These are phyloP conservation scores for Doris montereyensis DNA, from an alignment of 2,888 invertebrate species.

Conservation along the genomic window DNA sequence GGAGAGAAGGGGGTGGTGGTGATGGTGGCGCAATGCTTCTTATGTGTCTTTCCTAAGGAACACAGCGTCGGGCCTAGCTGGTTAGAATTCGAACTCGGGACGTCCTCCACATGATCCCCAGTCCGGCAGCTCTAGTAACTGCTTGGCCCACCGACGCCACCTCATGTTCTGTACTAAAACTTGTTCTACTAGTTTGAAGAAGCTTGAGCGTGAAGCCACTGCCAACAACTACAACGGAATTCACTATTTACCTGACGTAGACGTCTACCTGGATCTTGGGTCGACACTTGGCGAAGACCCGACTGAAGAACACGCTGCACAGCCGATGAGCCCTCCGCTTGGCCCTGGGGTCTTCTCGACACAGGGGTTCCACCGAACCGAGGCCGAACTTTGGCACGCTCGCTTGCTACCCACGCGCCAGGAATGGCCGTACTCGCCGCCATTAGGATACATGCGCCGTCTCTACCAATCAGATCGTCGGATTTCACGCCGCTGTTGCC, in stretches of 20 bases:
- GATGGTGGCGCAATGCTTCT: no score
- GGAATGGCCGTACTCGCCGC: constrained; percentile 85
- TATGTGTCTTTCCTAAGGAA: no score
- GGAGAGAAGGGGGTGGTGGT: no score
- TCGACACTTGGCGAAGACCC: constrained; percentile 84
- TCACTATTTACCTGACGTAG: constrained; percentile 80
- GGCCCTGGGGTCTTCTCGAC: constrained; percentile 50
- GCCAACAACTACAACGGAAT: not conserved
- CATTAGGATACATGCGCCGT: constrained; percentile 78
- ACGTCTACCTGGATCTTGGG: constrained; percentile 85
- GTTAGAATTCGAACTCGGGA: no score
- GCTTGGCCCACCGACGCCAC: no score
- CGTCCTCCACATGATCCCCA: no score
- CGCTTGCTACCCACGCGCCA: constrained; percentile 89
- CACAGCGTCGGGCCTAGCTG: no score
- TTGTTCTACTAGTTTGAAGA: no score
- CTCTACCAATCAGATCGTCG: constrained; percentile 81
- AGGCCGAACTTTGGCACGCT: constrained; percentile 60
- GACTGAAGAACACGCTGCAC: constrained; percentile 76
- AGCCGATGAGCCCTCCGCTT: constrained; percentile 63
- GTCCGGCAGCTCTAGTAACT: no score
- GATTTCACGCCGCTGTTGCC: no score
- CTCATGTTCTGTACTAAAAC: no score
- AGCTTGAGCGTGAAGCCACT: no score
- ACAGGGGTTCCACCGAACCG: constrained; percentile 52